These are phyloP conservation scores for Mesorhabditis belari DNA, from an alignment of 2,888 invertebrate species.

Conservation along the genomic window DNA sequence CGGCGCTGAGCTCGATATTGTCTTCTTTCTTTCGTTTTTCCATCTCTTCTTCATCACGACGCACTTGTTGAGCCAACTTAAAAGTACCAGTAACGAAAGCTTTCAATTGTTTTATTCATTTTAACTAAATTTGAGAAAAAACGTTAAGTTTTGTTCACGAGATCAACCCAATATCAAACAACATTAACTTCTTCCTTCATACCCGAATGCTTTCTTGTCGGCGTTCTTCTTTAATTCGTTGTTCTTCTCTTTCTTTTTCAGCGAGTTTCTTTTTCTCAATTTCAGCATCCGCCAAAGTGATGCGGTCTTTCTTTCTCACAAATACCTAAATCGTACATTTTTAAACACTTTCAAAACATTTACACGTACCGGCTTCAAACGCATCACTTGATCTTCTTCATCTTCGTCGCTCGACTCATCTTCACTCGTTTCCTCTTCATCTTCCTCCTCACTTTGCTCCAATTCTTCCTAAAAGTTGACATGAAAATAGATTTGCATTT, in stretches of 20 bases:
- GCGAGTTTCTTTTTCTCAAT: slow-evolving; percentile 77
- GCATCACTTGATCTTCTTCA: slow-evolving; percentile 56
- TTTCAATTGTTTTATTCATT: not conserved
- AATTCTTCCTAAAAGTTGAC: slow-evolving; percentile 17
- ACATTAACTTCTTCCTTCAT: not conserved
- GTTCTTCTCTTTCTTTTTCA: slow-evolving; percentile 74
- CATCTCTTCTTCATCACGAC: slow-evolving; percentile 69
- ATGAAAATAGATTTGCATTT: slow-evolving; percentile 23
- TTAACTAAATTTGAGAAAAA: not conserved
- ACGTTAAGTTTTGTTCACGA: not conserved
- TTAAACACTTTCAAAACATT: not conserved
- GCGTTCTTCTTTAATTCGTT: slow-evolving; percentile 79
- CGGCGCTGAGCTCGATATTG: slow-evolving; percentile 39
- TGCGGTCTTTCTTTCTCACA: slow-evolving; percentile 65
- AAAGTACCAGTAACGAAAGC: not conserved
- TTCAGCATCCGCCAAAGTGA: slow-evolving; percentile 89
- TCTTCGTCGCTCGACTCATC: slow-evolving; percentile 53
- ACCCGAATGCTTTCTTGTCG: slow-evolving; percentile 72
- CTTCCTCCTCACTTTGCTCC: slow-evolving; percentile 26
- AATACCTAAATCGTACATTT: slow-evolving; percentile 35
- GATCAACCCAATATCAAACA: not conserved
- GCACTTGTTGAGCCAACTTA: slow-evolving; percentile 61
- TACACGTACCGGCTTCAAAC: slow-evolving; percentile 57
- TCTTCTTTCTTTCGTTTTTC: slow-evolving; percentile 60
- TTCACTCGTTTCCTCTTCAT: slow-evolving; percentile 30